Percentiles rank a stretch among this genome's conserved stretches.
These are phyloP conservation scores for Druon quercuslanigerum DNA, from an alignment of 1,140 invertebrate genomes.

Conservation along the genomic window DNA sequence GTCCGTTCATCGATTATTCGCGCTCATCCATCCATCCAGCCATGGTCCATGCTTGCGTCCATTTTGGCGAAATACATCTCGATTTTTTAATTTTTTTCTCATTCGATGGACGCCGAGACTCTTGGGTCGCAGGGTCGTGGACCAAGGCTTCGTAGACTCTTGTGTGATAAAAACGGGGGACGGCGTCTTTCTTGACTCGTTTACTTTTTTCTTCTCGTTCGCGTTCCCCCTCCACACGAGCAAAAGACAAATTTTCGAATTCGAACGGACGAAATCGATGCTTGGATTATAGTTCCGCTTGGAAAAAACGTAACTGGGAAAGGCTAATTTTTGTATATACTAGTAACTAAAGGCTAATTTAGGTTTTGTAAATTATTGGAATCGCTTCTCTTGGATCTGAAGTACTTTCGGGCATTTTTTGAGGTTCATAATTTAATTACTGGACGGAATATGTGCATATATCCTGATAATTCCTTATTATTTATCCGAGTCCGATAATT, in stretches of 20 bases:
- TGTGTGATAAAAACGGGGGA: constrained; percentile 55
- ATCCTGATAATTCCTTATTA: no score
- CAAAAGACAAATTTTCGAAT: background rate
- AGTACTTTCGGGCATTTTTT: no score
- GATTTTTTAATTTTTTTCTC: constrained; percentile 35
- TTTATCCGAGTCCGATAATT: no score
- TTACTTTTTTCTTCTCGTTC: background rate
- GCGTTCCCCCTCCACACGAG: background rate
- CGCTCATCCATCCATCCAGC: constrained; percentile 19
- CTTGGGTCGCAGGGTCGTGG: constrained; percentile 36
- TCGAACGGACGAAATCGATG: background rate
- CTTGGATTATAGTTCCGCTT: no score
- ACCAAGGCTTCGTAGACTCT: constrained; percentile 53
- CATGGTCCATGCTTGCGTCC: constrained; percentile 21
- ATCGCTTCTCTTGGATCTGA: no score
- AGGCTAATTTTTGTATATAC: no score
- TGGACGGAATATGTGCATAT: no score
- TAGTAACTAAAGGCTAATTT: no score
- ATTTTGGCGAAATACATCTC: constrained; percentile 26
- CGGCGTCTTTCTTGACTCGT: constrained; percentile 38
- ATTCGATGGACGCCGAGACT: constrained; percentile 36
- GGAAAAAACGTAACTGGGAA: no score
- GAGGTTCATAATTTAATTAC: no score
- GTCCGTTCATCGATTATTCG: constrained; percentile 31
- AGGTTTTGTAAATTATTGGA: no score